These are phyloP conservation scores for Baccha elongata DNA, from an alignment of 2,888 invertebrate species.

Conservation along the genomic window DNA sequence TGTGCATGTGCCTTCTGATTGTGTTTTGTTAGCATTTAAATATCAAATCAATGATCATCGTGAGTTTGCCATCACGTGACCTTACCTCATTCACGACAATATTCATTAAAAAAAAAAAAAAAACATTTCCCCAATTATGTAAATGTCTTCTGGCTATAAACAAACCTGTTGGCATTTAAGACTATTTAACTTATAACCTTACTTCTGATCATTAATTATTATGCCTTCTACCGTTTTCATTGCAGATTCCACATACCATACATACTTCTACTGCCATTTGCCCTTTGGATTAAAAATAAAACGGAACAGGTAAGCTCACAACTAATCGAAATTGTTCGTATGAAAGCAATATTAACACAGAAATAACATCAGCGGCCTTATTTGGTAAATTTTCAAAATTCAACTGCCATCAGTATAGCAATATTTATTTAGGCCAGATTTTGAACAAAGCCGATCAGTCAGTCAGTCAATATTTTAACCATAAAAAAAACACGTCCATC, in stretches of 20 bases:
- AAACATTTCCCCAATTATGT: constrained; percentile 12
- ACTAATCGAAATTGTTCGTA: too few relatives aligned
- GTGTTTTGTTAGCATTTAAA: constrained; percentile 47
- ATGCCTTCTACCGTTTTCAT: constrained; percentile 32
- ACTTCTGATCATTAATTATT: constrained; percentile 25
- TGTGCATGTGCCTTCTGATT: not conserved
- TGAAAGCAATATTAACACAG: too few relatives aligned
- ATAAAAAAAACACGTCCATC: constrained; percentile 28
- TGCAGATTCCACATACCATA: constrained; percentile 38
- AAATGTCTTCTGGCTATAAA: constrained; percentile 19
- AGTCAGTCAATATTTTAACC: constrained; percentile 35
- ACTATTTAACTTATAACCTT: constrained; percentile 33
- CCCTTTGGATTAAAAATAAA: constrained; percentile 27
- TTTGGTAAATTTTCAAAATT: too few relatives aligned
- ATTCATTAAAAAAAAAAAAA: not conserved
- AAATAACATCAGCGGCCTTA: too few relatives aligned
- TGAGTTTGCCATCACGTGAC: constrained; percentile 42
- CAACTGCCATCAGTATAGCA: too few relatives aligned
- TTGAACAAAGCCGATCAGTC: constrained; percentile 16
- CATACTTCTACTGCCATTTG: constrained; percentile 36
- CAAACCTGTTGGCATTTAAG: constrained; percentile 50
- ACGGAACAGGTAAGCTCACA: constrained; percentile 63
- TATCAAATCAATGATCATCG: constrained; percentile 40
- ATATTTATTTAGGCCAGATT: constrained; percentile 21
- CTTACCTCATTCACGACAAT: constrained; percentile 48